Evolutionary conservation across 2,888 invertebrate species (phyloP).

Genomic region (Polymixis flavicincta): DNA sequence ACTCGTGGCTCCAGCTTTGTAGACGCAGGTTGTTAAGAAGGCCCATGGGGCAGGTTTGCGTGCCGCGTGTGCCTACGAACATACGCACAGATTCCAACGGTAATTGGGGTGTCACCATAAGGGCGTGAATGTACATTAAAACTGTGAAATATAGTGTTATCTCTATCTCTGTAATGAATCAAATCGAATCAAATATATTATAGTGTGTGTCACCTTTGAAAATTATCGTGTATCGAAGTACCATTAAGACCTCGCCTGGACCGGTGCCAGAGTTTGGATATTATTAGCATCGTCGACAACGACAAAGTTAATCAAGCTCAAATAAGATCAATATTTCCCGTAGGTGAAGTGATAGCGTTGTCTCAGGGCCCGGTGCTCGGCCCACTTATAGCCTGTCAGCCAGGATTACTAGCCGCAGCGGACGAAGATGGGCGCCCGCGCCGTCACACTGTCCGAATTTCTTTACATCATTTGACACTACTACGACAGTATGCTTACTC

Average conservation of each 20-base stretch:
- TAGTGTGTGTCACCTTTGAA: conserved; percentile 85
- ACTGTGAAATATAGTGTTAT: conserved; percentile 15
- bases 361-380: conserved; percentile 78
- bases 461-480: conserved; percentile 39
- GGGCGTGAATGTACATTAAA: background rate
- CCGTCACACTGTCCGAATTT: conserved; percentile 68
- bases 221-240: conserved; percentile 89
- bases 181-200: conserved; percentile 71
- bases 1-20: conserved; percentile 23
- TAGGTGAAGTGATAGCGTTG: conserved; percentile 79
- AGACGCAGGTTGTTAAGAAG: conserved; percentile 26
- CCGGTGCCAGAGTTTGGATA: conserved; percentile 86
- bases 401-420: conserved; percentile 75
- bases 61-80: conserved; percentile 18
- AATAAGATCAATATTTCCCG: conserved; percentile 90
- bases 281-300: conserved; percentile 88
- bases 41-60: conserved; percentile 40
- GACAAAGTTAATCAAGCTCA: conserved; percentile 90
- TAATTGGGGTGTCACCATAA: conserved; percentile 34
- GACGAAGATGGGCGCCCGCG: conserved; percentile 69
- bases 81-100: conserved; percentile 36
- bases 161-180: conserved; percentile 58
- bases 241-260: conserved; percentile 89
- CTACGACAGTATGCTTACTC: conserved; percentile 29
- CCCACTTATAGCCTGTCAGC: conserved; percentile 71